These are phyloP conservation scores for Macrosiphum euphorbiae DNA, from an alignment of 2,888 invertebrate species.

Conservation along the genomic window DNA sequence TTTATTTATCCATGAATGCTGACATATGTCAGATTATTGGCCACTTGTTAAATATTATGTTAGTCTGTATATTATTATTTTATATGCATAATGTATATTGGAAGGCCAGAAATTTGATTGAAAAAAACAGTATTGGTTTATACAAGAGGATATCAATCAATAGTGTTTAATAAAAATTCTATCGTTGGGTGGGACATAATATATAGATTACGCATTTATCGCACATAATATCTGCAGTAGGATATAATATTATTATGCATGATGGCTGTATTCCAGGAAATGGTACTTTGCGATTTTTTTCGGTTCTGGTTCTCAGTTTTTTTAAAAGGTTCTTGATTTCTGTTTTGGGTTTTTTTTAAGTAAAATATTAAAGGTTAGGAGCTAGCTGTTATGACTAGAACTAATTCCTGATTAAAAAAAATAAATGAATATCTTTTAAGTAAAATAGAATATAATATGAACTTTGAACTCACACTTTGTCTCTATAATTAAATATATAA, in stretches of 20 bases:
- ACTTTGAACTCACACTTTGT: not conserved
- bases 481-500: not conserved
- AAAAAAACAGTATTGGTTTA: not conserved
- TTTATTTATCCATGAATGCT: not conserved
- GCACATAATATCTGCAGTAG: no score
- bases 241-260: not conserved
- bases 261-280: not conserved
- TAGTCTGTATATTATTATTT: not conserved
- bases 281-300: not conserved
- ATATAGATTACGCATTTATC: not conserved
- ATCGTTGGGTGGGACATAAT: not conserved
- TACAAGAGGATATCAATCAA: not conserved
- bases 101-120: not conserved
- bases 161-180: not conserved
- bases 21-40: not conserved
- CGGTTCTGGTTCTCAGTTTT: not conserved
- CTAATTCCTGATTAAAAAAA: not conserved
- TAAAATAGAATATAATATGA: not conserved
- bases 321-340: not conserved
- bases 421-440: not conserved
- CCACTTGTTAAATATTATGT: not conserved
- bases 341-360: not conserved
- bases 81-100: not conserved
- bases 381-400: not conserved
- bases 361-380: not conserved